Evolutionary conservation across 2,113 vertebrate genomes (phyloP), one percentile per base, ranked within the genome.

Genomic region (Melanostigma gelatinosum): DNA sequence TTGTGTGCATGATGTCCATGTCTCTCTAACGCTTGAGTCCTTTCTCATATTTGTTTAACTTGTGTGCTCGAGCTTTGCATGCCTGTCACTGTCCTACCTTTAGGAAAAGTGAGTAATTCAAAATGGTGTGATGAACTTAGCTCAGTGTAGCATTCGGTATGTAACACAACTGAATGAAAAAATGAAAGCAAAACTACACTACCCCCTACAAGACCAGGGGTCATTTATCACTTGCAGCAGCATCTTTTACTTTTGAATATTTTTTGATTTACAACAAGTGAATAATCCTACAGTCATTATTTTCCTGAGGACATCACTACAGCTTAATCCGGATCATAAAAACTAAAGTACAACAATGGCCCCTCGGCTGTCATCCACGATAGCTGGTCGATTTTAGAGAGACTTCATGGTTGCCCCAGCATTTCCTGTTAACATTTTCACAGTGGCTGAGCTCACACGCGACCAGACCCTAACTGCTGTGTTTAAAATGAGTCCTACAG

Each of bases 381-480:
- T 48, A 66, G 62, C 60, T 54, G 61, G 65, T 40, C 32, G 29
- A 16, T 79, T 75, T 29, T 54, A 55, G 36, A 62, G 58, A 62
- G 52, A 64, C 42, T 66, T 85, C n/a, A 27, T 48, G 27, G 77
- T 85, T 84, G 86, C 68, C 77, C 36, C 52, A 79, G 63, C 54
- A 88, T 82, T 92, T 93, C 92, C 92, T 91, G 88, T 91, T 91
- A 90, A 86, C 81, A n/a, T 75, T 64, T 65, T 50, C 46, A 77
- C 42, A 66, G 60, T 67, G 77, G 58, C 60, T 18, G 15, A 1
- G 50, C 60, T 70, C 36, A 54, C 38, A 57, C 52, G 63, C 13
- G 3, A 48, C 55, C 57, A 63, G 60, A 63, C 36, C 24, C 27
- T 60, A 40, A 75, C 57, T 42, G 40, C 54, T 60, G 36, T 58